A percentile compares a stretch with the other conserved stretches of the same genome.
phyloP scores from a whole-genome alignment of 1,140 invertebrate genomes.

The Uloborus diversus region DNA sequence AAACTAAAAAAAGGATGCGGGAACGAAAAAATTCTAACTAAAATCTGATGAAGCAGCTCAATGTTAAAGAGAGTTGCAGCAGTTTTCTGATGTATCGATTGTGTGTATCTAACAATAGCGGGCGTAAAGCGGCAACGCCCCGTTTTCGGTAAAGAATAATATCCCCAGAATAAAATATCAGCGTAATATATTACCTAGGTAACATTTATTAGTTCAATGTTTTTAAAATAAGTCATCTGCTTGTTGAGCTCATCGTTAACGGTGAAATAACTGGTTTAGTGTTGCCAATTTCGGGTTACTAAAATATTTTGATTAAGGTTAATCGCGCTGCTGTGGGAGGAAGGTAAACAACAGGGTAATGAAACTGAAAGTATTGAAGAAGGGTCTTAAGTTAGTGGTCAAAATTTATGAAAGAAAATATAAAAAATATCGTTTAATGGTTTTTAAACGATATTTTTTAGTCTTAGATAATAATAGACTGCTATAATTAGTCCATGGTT shows the following conservation, averaged over 20 bases:
- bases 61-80: background rate
- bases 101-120: slow-evolving; percentile 21
- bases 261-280: too few relatives aligned
- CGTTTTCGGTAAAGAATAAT: slow-evolving; percentile 23
- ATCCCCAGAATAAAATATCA: slow-evolving; percentile 27
- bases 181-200: slow-evolving; percentile 10
- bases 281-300: too few relatives aligned
- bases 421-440: too few relatives aligned
- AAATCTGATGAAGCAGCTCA: slow-evolving; percentile 12
- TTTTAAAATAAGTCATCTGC: background rate
- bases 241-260: background rate
- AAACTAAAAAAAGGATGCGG: background rate
- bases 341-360: too few relatives aligned
- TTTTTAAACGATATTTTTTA: too few relatives aligned
- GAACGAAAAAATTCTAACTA: background rate
- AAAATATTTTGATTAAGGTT: too few relatives aligned
- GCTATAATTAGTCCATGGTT: too few relatives aligned
- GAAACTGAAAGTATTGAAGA: too few relatives aligned
- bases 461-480: too few relatives aligned
- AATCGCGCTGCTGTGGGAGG: too few relatives aligned
- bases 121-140: slow-evolving; percentile 18
- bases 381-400: too few relatives aligned
- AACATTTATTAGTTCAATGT: slow-evolving; percentile 30
- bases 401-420: too few relatives aligned
- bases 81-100: slow-evolving; percentile 5